phyloP scores from a whole-genome alignment of 2,113 vertebrate species.

The Labeo rohita region DNA sequence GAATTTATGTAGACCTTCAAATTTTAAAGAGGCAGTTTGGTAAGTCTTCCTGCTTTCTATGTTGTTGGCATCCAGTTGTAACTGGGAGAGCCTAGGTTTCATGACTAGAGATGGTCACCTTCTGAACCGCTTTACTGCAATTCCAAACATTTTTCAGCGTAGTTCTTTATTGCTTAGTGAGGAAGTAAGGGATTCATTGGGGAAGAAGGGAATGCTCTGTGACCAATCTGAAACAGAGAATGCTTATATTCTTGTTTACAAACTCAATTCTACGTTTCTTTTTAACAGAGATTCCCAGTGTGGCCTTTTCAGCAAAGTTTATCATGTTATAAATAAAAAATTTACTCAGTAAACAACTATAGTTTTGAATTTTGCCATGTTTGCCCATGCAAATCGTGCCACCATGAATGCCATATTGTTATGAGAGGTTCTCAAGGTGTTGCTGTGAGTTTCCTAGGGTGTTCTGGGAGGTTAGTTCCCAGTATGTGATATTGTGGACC shows the following conservation, averaged over 20 bases:
- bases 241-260: slow-evolving; percentile 48
- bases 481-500: neutral
- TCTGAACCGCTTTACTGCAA: slow-evolving; percentile 58
- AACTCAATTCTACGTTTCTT: slow-evolving; percentile 11
- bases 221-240: slow-evolving; percentile 75
- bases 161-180: slow-evolving; percentile 67
- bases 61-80: slow-evolving; percentile 37
- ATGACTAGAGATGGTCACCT: slow-evolving; percentile 39
- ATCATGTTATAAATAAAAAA: neutral
- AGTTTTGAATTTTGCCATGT: neutral
- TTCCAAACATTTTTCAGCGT: slow-evolving; percentile 69
- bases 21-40: slow-evolving; percentile 49
- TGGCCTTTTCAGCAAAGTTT: neutral
- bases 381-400: neutral
- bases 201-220: slow-evolving; percentile 65
- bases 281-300: slow-evolving; percentile 20
- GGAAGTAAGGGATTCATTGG: slow-evolving; percentile 66
- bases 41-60: neutral
- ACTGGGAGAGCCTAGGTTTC: slow-evolving; percentile 43
- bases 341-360: neutral
- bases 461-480: neutral
- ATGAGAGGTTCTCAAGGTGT: neutral
- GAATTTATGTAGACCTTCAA: slow-evolving; percentile 49
- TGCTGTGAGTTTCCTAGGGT: neutral
- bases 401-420: neutral